Base-by-base conservation (phyloP, 2,113 vertebrate genomes). In the Triplophysa tibetana region DNA sequence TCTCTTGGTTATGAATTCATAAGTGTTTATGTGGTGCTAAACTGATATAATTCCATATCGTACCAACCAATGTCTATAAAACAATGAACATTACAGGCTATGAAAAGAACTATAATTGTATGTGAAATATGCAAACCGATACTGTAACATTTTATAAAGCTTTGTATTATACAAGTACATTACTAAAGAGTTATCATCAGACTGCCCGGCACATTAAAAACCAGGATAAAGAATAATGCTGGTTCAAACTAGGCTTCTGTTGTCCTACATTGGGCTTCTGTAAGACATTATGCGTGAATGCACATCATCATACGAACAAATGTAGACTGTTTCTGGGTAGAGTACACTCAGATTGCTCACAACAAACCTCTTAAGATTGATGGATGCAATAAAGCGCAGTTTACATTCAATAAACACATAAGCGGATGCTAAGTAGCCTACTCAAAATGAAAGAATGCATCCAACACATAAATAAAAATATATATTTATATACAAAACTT, bases 291-390 rank as follows among this genome's bases (percentile, higher is more conserved):
- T 19, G 68, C 50, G 5, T 70, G 50, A 41, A 33, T 43, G 9
- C 7, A 82, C 13, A 90, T 89, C 88, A 76, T 17, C 63, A 76
- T 89, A 82, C 29, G 24, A 58, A 54, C 17, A 56, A 70, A 70
- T 70, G 24, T 38, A 52, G 67, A 26, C 10, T 19, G 68, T 67
- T 19, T 17, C n/a, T n/a, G 54, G 54, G n/a, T 16, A 56, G 52
- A 56, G 17, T 56, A 56, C 17, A 56, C 7, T 6, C 4, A n/a
- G 52, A n/a, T 56, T 56, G 52, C 52, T 56, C 7, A 21, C 54
- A 21, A 10, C n/a, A 58, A 19, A 58, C 9, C 19, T 21, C 2
- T 21, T 58, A 12, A 45, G 43, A 17, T 52, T 14, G 13, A 52
- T 52, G 13, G 3, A 52, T 52, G 50, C 50, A 16, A 16, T 16